phyloP scores from a whole-genome alignment of 2,888 invertebrate species.

The Brenthis ino region DNA sequence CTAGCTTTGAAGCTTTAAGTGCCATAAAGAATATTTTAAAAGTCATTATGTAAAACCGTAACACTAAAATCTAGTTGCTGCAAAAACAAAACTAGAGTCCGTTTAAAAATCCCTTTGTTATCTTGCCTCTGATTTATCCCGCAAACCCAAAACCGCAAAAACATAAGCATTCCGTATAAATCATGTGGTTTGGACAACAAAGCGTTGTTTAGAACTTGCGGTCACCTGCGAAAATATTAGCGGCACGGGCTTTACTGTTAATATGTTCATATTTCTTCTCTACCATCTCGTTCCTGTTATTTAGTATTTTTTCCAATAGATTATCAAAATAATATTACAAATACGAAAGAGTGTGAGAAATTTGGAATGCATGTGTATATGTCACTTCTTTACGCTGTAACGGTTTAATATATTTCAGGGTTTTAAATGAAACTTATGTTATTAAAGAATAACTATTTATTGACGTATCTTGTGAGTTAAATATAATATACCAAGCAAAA shows the following conservation, averaged over 20 bases:
- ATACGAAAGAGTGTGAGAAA: too few relatives aligned
- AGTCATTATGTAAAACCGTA: background rate
- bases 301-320: slow-evolving; percentile 3
- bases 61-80: background rate
- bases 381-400: too few relatives aligned
- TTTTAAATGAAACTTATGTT: too few relatives aligned
- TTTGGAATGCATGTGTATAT: too few relatives aligned
- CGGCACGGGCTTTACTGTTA: slow-evolving; percentile 34
- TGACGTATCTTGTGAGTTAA: too few relatives aligned
- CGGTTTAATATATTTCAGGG: too few relatives aligned
- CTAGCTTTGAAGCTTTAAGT: too few relatives aligned
- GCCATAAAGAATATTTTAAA: too few relatives aligned
- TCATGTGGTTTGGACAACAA: slow-evolving; percentile 57
- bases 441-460: too few relatives aligned
- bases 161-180: slow-evolving; percentile 45
- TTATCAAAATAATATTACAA: too few relatives aligned
- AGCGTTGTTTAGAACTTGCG: slow-evolving; percentile 54
- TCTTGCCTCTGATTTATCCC: slow-evolving; percentile 31
- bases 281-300: background rate
- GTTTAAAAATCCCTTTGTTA: slow-evolving; percentile 32
- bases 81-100: slow-evolving; percentile 14
- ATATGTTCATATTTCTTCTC: slow-evolving; percentile 31
- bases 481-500: too few relatives aligned
- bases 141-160: slow-evolving; percentile 36
- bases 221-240: slow-evolving; percentile 47